Conservation (phyloP, 2,113 vertebrate genomes). For the zebrafish (Danio rerio) region DNA sequence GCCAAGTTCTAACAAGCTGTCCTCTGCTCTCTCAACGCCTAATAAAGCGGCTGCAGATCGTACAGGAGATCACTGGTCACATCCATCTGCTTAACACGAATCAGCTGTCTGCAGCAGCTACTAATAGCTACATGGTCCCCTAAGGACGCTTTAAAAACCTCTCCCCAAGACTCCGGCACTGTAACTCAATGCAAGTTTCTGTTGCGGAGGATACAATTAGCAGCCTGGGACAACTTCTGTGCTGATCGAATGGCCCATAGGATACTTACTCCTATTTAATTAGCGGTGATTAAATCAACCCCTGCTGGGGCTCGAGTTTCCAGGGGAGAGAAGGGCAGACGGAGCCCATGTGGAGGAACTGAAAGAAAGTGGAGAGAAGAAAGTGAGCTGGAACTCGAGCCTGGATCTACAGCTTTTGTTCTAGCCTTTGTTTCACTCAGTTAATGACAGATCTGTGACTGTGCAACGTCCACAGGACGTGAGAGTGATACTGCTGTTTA, state of each 20-base stretch:
- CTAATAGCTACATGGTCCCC: conserved; percentile 61
- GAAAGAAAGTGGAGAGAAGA: conserved; percentile 13
- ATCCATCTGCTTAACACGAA: conserved; percentile 53
- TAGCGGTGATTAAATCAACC: conserved; percentile 64
- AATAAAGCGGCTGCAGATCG: conserved; percentile 25
- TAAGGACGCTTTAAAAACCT: conserved; percentile 47
- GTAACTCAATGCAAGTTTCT: conserved; percentile 50
- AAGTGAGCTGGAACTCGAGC: conserved; percentile 23
- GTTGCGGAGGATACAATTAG: conserved; percentile 54
- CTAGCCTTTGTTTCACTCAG: conserved; percentile 6
- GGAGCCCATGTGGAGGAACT: not conserved
- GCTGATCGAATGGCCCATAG: conserved; percentile 60
- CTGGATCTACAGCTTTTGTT: conserved; percentile 13
- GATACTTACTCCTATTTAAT: conserved; percentile 60
- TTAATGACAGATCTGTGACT: conserved; percentile 31
- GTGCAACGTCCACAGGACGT: not conserved
- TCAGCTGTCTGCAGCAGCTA: conserved; percentile 52
- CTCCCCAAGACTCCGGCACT: conserved; percentile 27
- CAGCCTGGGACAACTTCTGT: conserved; percentile 55
- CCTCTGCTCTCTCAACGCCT: conserved; percentile 26
- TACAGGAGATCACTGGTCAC: conserved; percentile 10
- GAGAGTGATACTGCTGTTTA: not conserved
- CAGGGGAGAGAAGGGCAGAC: not conserved
- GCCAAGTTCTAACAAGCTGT: conserved; percentile 25
- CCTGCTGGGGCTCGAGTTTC: conserved; percentile 39